Percentiles rank a stretch among this genome's conserved stretches.
Conservation (phyloP, 2,797 vertebrate species). For the Tolypeutes matacus region DNA sequence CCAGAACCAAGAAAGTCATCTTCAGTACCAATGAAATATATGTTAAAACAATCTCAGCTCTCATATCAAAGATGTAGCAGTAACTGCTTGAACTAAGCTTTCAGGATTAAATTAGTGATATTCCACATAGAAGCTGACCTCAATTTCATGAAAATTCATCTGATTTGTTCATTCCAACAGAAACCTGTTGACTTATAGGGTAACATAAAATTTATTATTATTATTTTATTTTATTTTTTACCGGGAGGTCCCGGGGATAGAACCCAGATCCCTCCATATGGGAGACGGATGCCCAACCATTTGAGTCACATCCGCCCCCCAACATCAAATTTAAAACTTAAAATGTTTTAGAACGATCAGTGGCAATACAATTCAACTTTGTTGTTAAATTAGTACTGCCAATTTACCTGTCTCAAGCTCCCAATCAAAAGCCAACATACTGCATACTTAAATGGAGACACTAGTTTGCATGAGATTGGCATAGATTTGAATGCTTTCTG, state of each 20-base stretch:
- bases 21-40: not conserved
- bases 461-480: not conserved
- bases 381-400: not conserved
- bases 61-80: not conserved
- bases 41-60: not conserved
- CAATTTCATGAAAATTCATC: not conserved
- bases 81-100: not conserved
- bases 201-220: no score
- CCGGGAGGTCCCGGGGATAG: no score
- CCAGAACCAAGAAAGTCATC: not conserved
- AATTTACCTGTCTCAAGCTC: not conserved
- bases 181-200: not conserved
- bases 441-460: not conserved
- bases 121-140: not conserved
- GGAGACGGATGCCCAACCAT: no score
- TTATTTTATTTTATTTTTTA: no score
- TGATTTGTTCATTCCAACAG: not conserved
- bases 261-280: no score
- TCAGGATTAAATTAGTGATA: not conserved
- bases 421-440: not conserved
- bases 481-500: not conserved
- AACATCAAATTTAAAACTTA: not conserved
- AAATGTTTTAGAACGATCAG: not conserved
- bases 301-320: no score
- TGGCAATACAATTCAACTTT: not conserved